These are phyloP conservation scores for Cerastoderma edule DNA, from an alignment of 2,888 invertebrate species.

Conservation along the genomic window DNA sequence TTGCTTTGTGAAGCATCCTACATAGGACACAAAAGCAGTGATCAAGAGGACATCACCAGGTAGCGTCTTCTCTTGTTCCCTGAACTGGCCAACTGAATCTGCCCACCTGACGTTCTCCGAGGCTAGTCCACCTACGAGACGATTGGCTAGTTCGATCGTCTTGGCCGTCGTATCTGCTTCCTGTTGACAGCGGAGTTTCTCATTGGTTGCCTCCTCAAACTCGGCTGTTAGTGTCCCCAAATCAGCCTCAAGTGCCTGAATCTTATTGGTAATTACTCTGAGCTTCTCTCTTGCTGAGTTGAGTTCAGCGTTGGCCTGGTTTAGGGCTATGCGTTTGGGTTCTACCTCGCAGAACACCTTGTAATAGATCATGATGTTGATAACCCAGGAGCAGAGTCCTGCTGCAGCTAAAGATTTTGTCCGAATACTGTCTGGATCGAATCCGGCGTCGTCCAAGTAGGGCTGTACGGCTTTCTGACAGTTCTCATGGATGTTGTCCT, in stretches of 20 bases:
- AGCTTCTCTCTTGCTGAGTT: constrained; percentile 95
- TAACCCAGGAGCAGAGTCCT: constrained; percentile 97
- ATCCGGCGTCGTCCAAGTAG: constrained; percentile 95
- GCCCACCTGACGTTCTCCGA: constrained; percentile 99
- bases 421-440: constrained; percentile 95
- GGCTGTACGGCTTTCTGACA: constrained; percentile 97
- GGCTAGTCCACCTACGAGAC: constrained; percentile 96
- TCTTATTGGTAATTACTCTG: constrained; percentile 93
- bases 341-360: constrained; percentile 98
- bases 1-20: constrained; percentile 97
- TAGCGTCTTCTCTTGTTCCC: constrained; percentile 93
- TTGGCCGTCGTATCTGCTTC: constrained; percentile 97
- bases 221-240: constrained; percentile 95
- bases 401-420: constrained; percentile 98
- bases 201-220: constrained; percentile 94
- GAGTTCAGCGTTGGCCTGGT: constrained; percentile 95
- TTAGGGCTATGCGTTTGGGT: constrained; percentile 95
- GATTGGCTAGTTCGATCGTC: constrained; percentile 95
- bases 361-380: constrained; percentile 96
- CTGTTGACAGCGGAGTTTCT: constrained; percentile 94
- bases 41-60: constrained; percentile 97
- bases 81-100: constrained; percentile 91
- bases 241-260: constrained; percentile 93
- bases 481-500: constrained; percentile 97
- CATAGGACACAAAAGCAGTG: constrained; percentile 97